Evolutionary conservation across 2,797 vertebrate genomes (phyloP), one percentile per base, ranked within the genome.

Genomic region (Peromyscus nudipes): DNA sequence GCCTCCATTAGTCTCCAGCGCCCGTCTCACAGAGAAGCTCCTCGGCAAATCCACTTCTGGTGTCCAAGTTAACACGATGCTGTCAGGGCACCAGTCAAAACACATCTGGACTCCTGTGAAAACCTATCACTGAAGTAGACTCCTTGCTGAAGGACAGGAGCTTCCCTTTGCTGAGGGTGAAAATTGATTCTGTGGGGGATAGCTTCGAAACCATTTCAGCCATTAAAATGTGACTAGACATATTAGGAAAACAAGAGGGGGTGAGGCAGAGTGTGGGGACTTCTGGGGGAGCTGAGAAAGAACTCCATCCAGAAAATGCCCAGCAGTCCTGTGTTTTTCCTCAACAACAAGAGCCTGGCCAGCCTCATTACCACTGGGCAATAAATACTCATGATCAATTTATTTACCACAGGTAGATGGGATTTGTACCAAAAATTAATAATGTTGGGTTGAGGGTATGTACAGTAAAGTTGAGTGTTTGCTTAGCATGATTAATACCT

Each of bases 121-220:
- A 98, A 97, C 97, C 95, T 95, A 97, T 81, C 98, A 97, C 97
- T 90, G 98, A 98, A 97, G 97, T 96, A 97, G 97, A 96, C 93
- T 98, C 95, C 96, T 97, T 80, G 92, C 98, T 96, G 97, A 98
- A 98, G 97, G 95, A 94, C 96, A 95, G 97, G 94, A 96, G 93
- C 96, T 96, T 97, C 94, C 97, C 98, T 97, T 97, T 73, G 55
- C 98, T 97, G 95, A 98, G 98, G 98, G 97, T 98, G 98, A 98
- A 98, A 98, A 99, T 97, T 98, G 98, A 97, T 94, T 98, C 98
- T 96, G 0, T 89, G 95, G 31, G 98, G 97, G 98, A 98, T 98
- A 98, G 96, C 98, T 98, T 98, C 98, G 98, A 98, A 98, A 96
- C 98, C 98, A 96, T 98, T 98, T 98, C 97, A 98, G 94, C 96